phyloP scores from a whole-genome alignment of 1,140 invertebrate species.

The Macrobrachium nipponense region DNA sequence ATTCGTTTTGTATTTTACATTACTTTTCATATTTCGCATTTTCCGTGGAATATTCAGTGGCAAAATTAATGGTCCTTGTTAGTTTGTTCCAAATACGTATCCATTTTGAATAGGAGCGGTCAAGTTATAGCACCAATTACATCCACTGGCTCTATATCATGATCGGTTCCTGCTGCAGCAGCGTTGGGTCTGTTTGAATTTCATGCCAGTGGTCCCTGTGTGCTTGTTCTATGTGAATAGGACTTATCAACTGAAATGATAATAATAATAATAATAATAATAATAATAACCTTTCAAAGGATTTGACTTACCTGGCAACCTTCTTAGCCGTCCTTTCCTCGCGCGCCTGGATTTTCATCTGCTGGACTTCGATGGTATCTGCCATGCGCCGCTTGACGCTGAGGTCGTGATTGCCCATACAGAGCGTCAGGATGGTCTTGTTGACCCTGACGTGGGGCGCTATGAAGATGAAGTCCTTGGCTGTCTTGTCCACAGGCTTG shows the following conservation, averaged over 20 bases:
- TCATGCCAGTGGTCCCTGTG: too few species aligned
- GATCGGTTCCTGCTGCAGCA: too few species aligned
- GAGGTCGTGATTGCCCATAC: slow-evolving; percentile 96
- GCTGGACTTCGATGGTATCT: slow-evolving; percentile 78
- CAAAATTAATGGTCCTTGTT: too few species aligned
- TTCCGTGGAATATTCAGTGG: too few species aligned
- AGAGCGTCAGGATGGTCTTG: slow-evolving; percentile 92
- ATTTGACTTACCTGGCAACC: slow-evolving; percentile 78
- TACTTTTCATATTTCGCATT: too few species aligned
- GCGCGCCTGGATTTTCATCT: slow-evolving; percentile 97
- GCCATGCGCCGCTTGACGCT: slow-evolving; percentile 82
- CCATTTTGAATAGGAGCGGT: background rate
- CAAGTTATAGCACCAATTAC: background rate
- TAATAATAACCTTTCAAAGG: background rate
- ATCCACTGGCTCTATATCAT: too few species aligned
- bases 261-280: too few species aligned
- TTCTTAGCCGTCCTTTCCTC: slow-evolving; percentile 92
- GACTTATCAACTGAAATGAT: too few species aligned
- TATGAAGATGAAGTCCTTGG: slow-evolving; percentile 93
- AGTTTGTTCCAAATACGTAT: too few species aligned
- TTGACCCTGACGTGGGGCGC: slow-evolving; percentile 91
- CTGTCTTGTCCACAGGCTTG: slow-evolving; percentile 89
- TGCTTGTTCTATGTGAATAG: too few species aligned
- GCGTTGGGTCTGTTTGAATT: too few species aligned
- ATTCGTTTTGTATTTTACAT: too few species aligned